Evolutionary conservation across 2,113 vertebrate species (phyloP), one percentile per base, ranked within the genome.

Genomic region (Gymnogyps californianus): DNA sequence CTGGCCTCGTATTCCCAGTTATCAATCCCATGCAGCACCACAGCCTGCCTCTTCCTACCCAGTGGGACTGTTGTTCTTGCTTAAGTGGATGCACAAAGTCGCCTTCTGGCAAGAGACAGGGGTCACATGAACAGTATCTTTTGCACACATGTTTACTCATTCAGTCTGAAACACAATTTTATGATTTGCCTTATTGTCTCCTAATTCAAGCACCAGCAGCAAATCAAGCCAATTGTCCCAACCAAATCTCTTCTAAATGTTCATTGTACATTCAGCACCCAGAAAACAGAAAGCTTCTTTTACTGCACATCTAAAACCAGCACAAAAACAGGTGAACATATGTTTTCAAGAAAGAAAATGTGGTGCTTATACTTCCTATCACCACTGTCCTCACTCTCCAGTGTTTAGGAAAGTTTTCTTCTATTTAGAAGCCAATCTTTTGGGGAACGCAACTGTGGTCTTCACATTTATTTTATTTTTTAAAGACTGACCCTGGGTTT

Each of bases 261-360:
- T 84, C 42, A n/a, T 18, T 72, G 64, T 49, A 40, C 9, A 64
- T 77, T 96, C 17, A 52, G 74, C 12, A 87, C 32, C 19, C 71
- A 90, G 54, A 83, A 93, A 85, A 91, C 57, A 79, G 91, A 83
- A 90, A 95, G 24, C 11, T 57, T 51, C 32, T 97, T 94, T 96
- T 83, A 95, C 42, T 92, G 65, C 40, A 62, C 52, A 72, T 34
- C 17, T 87, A 74, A 86, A 83, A 34, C n/a, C 31, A 91, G 59
- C 17, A 95, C 38, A 80, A 77, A 87, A 91, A 4, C 32, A 92
- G 83, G 32, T 17, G 6, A 90, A 85, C 64, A 42, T 51, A 7
- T 64, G 66, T 84, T 97, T 97, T 93, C 74, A 89, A 88, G 71
- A 96, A 51, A 90, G 49, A 87, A 97, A 96, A 94, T 62, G n/a